Percentiles rank a stretch among this genome's conserved stretches.
phyloP scores from a whole-genome alignment of 2,113 vertebrate species.

The Nerophis lumbriciformis region DNA sequence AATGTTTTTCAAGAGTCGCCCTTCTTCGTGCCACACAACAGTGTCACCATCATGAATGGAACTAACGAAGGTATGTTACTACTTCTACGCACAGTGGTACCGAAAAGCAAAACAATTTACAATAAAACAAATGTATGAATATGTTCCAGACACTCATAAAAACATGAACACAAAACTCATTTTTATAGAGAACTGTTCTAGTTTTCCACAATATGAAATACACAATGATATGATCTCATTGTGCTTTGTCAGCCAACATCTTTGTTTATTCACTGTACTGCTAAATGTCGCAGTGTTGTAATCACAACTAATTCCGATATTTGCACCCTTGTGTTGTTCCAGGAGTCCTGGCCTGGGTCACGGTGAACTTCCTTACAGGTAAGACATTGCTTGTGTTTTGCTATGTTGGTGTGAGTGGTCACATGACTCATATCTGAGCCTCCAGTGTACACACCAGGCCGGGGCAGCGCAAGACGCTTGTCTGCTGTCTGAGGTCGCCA shows the following conservation, averaged over 20 bases:
- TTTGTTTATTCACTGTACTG: slow-evolving; percentile 12
- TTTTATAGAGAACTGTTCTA: too few relatives aligned
- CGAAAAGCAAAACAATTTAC: slow-evolving; percentile 30
- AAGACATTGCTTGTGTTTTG: slow-evolving; percentile 67
- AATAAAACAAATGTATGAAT: too few relatives aligned
- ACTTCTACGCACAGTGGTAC: background rate
- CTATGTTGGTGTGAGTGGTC: slow-evolving; percentile 57
- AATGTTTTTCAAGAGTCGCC: slow-evolving; percentile 87
- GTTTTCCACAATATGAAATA: too few relatives aligned
- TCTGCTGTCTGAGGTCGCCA: slow-evolving; percentile 53
- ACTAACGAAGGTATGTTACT: slow-evolving; percentile 82
- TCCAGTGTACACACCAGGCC: slow-evolving; percentile 48
- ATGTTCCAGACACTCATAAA: too few relatives aligned
- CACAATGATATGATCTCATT: slow-evolving; percentile 29
- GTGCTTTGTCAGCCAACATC: slow-evolving; percentile 42
- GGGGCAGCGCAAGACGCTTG: slow-evolving; percentile 43
- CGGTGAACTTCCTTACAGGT: slow-evolving; percentile 99
- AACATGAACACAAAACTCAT: too few relatives aligned
- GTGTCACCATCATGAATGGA: slow-evolving; percentile 92
- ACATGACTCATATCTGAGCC: slow-evolving; percentile 47
- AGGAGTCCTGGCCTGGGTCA: slow-evolving; percentile 97
- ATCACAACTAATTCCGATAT: slow-evolving; percentile 33
- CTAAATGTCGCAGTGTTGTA: slow-evolving; percentile 4
- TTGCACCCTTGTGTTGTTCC: slow-evolving; percentile 50
- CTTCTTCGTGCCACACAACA: slow-evolving; percentile 87